A percentile compares a stretch with the other conserved stretches of the same genome.
phyloP scores from a whole-genome alignment of 1,140 invertebrate species.

The Drosophila saltans region DNA sequence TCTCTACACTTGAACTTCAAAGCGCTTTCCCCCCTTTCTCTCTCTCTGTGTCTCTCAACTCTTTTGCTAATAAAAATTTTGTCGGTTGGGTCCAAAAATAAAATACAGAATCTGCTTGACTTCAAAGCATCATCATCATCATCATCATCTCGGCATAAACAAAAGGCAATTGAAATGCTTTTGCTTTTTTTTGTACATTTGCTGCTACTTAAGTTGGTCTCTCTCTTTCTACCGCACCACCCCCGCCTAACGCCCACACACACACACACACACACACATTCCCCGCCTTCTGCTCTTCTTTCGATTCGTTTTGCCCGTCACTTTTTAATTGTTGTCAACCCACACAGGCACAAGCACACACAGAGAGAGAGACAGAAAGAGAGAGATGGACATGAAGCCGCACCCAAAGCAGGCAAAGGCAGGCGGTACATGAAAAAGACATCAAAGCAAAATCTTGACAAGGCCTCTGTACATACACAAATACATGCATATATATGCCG shows the following conservation, averaged over 20 bases:
- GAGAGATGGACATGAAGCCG: slow-evolving; percentile 48
- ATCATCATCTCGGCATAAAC: slow-evolving; percentile 42
- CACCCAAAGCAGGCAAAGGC: slow-evolving; percentile 40
- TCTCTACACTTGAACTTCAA: slow-evolving; percentile 75
- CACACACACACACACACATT: neutral
- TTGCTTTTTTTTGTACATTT: slow-evolving; percentile 59
- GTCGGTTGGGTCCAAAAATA: slow-evolving; percentile 64
- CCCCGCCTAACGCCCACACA: neutral
- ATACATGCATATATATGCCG: slow-evolving; percentile 42
- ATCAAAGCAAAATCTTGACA: slow-evolving; percentile 79
- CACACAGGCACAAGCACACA: slow-evolving; percentile 45
- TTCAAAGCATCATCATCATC: slow-evolving; percentile 63
- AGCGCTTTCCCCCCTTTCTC: slow-evolving; percentile 44
- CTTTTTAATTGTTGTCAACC: slow-evolving; percentile 79
- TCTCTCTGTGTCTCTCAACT: slow-evolving; percentile 30
- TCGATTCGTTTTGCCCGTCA: slow-evolving; percentile 61
- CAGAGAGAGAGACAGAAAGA: neutral
- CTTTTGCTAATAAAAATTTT: slow-evolving; percentile 76
- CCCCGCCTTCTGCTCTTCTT: slow-evolving; percentile 6
- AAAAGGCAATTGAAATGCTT: slow-evolving; percentile 77
- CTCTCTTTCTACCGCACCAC: neutral
- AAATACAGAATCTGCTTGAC: slow-evolving; percentile 51
- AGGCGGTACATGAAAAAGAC: slow-evolving; percentile 78
- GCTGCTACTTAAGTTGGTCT: slow-evolving; percentile 70
- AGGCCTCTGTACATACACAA: slow-evolving; percentile 29